Conservation (phyloP, 2,113 vertebrate species). For the Amblyornis subalaris region DNA sequence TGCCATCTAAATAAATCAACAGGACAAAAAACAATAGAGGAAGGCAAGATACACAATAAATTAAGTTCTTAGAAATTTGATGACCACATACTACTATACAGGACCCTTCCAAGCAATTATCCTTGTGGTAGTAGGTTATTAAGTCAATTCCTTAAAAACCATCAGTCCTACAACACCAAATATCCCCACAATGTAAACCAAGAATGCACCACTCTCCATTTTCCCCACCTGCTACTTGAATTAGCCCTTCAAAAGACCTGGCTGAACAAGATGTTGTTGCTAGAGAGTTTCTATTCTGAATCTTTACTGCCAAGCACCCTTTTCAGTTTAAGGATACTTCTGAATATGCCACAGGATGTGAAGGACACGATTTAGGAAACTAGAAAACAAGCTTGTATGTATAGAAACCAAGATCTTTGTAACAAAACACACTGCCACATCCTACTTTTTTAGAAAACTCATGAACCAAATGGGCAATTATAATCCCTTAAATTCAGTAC, state of each 20-base stretch:
- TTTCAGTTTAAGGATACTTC: not conserved
- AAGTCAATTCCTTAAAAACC: not conserved
- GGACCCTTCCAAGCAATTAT: not conserved
- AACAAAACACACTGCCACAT: not conserved
- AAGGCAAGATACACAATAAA: not conserved
- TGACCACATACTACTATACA: not conserved
- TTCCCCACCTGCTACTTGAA: not conserved
- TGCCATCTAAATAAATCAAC: not conserved
- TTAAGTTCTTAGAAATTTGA: not conserved
- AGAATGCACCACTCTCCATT: not conserved
- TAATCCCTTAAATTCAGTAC: not conserved
- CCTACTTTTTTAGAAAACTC: not conserved
- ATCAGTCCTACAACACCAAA: not conserved
- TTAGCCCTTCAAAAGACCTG: not conserved
- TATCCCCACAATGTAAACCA: not conserved
- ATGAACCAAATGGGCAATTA: not conserved
- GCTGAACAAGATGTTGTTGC: not conserved
- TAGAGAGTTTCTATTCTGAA: not conserved
- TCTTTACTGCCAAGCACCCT: not conserved
- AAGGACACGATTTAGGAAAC: not conserved
- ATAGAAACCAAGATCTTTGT: not conserved
- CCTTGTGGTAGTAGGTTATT: not conserved
- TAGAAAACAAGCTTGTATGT: not conserved
- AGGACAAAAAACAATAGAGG: not conserved
- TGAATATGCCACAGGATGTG: not conserved